phyloP scores from a whole-genome alignment of 2,888 invertebrate species.

The Cephus sareptanus region DNA sequence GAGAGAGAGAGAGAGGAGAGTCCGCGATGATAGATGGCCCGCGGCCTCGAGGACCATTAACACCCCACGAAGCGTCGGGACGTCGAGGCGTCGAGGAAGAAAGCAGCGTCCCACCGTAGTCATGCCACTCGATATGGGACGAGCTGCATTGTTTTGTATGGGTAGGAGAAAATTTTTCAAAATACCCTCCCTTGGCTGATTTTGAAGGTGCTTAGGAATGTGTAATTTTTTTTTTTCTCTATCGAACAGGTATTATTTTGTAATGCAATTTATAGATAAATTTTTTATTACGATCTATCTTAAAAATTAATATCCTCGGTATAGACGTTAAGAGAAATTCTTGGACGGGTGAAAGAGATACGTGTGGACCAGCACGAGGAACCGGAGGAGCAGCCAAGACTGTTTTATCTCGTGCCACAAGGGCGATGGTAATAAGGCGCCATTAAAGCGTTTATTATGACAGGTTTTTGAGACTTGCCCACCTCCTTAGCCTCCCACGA shows the following conservation, averaged over 20 bases:
- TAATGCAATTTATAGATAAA: not conserved
- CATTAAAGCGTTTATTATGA: conserved; percentile 47
- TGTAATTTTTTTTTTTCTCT: not conserved
- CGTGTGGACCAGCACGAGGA: conserved; percentile 13
- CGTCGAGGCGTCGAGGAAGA: conserved; percentile 1
- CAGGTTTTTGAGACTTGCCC: conserved; percentile 34
- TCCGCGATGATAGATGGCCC: conserved; percentile 48
- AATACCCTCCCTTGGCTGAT: not conserved
- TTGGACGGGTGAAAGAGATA: not conserved
- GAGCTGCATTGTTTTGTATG: not conserved
- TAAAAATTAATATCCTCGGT: not conserved
- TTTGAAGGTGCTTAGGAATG: not conserved
- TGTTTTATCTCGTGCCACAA: conserved; percentile 19
- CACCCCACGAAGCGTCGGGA: conserved; percentile 3
- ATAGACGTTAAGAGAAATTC: not conserved
- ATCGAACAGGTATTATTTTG: not conserved
- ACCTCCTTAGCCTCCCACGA: conserved; percentile 26
- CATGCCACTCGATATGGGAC: not conserved
- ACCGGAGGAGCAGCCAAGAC: conserved; percentile 12
- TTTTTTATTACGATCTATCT: not conserved
- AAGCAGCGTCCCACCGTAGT: not conserved
- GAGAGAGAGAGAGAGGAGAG: conserved; percentile 20
- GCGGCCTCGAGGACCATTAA: conserved; percentile 48
- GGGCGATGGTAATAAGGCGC: conserved; percentile 42
- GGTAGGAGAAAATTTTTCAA: not conserved